phyloP scores from a whole-genome alignment of 2,888 invertebrate genomes.

The Pheosia gnoma region DNA sequence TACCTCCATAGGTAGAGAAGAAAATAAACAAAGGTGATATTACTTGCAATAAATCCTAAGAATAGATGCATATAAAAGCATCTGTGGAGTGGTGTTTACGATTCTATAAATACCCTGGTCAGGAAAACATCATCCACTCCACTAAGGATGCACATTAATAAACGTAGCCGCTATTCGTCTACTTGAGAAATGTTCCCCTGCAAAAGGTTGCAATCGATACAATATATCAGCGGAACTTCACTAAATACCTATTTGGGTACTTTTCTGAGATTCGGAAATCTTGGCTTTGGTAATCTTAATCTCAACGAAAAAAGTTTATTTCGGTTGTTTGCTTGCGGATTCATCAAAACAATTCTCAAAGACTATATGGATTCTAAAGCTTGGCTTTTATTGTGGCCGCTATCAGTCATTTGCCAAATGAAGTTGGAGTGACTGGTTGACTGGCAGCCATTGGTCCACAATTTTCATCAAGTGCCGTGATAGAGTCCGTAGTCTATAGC shows the following conservation, averaged over 20 bases:
- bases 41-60: neutral
- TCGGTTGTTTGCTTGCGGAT: no score
- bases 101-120: conserved; percentile 31
- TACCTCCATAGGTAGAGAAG: neutral
- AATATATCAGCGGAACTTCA: neutral
- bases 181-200: conserved; percentile 22
- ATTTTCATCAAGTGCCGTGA: no score
- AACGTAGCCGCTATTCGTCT: conserved; percentile 29
- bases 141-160: conserved; percentile 20
- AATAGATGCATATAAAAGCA: neutral
- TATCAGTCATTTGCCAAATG: no score
- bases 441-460: no score
- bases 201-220: conserved; percentile 26
- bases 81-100: conserved; percentile 4
- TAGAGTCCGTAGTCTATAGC: no score
- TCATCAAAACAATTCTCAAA: no score
- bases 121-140: conserved; percentile 28
- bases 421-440: no score
- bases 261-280: neutral
- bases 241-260: conserved; percentile 14
- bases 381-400: no score
- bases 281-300: neutral
- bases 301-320: no score
- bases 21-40: neutral
- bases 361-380: no score